These are phyloP conservation scores for Scomber colias DNA, from an alignment of 2,113 vertebrate species.

Conservation along the genomic window DNA sequence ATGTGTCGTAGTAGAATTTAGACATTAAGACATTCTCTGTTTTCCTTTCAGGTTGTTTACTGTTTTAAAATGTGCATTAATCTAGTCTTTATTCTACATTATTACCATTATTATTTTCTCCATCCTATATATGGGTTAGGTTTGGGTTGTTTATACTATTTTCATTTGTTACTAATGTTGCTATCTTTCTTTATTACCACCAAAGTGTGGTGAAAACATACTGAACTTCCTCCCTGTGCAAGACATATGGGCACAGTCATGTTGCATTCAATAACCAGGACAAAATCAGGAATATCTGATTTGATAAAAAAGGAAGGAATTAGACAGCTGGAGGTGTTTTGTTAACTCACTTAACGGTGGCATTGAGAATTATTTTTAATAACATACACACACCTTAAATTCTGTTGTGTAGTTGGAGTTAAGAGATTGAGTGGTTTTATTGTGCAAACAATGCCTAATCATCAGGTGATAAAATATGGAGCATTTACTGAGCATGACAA, in stretches of 20 bases:
- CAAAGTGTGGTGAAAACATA: too few relatives aligned
- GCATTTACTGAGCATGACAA: background rate
- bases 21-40: too few relatives aligned
- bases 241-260: background rate
- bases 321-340: background rate
- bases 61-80: too few relatives aligned
- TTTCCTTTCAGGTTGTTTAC: too few relatives aligned
- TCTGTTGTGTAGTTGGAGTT: background rate
- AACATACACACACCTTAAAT: background rate
- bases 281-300: background rate
- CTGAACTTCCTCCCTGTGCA: background rate
- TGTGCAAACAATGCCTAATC: constrained; percentile 22
- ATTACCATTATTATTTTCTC: too few relatives aligned
- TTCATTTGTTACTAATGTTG: too few relatives aligned
- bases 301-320: background rate
- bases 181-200: too few relatives aligned
- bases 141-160: too few relatives aligned
- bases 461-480: background rate
- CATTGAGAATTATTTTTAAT: background rate
- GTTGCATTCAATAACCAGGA: background rate
- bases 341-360: background rate
- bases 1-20: too few relatives aligned
- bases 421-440: background rate
- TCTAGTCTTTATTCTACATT: too few relatives aligned
- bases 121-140: too few relatives aligned